phyloP scores from a whole-genome alignment of 2,888 invertebrate genomes.

The Linhomoeus sp. region DNA sequence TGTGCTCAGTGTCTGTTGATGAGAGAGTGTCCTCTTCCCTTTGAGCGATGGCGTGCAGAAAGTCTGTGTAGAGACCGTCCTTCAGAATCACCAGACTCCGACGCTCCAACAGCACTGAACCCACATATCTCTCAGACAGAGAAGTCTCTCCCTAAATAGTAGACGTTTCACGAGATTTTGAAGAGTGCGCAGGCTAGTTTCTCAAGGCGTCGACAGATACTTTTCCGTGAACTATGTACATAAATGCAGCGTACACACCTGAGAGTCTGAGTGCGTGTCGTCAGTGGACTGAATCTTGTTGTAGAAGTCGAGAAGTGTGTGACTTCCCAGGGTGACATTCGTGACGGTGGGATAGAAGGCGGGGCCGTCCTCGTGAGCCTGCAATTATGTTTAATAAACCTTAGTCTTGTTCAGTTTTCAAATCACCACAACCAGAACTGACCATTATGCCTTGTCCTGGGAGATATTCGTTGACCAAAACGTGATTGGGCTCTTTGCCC shows the following conservation, averaged over 20 bases:
- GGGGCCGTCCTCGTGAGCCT: conserved; percentile 85
- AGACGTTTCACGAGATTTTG: no score
- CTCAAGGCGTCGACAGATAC: no score
- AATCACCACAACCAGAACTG: no score
- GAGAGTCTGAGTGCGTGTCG: no score
- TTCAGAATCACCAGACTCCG: conserved; percentile 67
- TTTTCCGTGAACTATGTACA: no score
- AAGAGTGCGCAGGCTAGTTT: no score
- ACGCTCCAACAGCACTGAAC: conserved; percentile 51
- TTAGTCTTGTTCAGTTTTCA: no score
- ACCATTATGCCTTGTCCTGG: conserved; percentile 86
- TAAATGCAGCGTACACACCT: conserved; percentile 7
- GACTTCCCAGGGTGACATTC: conserved; percentile 74
- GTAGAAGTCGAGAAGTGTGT: conserved; percentile 67
- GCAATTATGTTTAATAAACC: no score
- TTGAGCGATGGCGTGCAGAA: no score
- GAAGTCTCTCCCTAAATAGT: background rate
- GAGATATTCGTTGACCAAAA: conserved; percentile 77
- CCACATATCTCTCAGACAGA: conserved; percentile 8
- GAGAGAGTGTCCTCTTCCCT: no score
- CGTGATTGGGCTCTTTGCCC: conserved; percentile 62
- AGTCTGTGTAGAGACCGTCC: conserved; percentile 57
- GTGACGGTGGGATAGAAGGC: conserved; percentile 76
- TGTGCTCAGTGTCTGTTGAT: no score
- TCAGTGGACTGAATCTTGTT: no score